Evolutionary conservation across 1,140 invertebrate genomes (phyloP).

Genomic region (Cherax destructor): DNA sequence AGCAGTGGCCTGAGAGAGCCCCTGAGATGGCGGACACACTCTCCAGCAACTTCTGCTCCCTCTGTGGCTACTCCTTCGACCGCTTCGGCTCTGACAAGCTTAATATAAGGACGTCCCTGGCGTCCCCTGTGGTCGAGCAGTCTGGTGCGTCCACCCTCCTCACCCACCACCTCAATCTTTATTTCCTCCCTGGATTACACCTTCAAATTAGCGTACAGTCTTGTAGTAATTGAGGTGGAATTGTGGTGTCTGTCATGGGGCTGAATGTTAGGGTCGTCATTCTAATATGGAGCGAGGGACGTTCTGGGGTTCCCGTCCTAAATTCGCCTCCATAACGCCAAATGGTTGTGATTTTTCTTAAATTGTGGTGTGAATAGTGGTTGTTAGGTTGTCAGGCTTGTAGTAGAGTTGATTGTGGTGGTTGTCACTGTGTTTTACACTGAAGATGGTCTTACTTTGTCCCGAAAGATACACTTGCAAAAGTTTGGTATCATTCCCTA

Average conservation of each 20-base stretch:
- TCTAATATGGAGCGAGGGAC: neutral
- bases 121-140: conserved; percentile 40
- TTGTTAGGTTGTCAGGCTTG: no score
- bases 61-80: conserved; percentile 42
- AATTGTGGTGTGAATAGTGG: no score
- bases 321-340: no score
- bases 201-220: no score
- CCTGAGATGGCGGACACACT: conserved; percentile 45
- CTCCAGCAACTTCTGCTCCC: conserved; percentile 48
- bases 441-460: no score
- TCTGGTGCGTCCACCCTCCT: conserved; percentile 15
- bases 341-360: no score
- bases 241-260: neutral
- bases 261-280: neutral
- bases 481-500: no score
- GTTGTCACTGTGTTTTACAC: no score
- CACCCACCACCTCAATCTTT: no score
- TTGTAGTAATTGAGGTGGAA: neutral
- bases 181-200: neutral
- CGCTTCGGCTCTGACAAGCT: conserved; percentile 29
- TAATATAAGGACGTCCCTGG: conserved; percentile 42
- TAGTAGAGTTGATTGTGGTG: no score
- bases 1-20: no score
- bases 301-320: neutral
- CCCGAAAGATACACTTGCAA: no score